A percentile compares a stretch with the other conserved stretches of the same genome.
Conservation (phyloP, 1,140 invertebrate genomes). For the Nasonia longicornis region DNA sequence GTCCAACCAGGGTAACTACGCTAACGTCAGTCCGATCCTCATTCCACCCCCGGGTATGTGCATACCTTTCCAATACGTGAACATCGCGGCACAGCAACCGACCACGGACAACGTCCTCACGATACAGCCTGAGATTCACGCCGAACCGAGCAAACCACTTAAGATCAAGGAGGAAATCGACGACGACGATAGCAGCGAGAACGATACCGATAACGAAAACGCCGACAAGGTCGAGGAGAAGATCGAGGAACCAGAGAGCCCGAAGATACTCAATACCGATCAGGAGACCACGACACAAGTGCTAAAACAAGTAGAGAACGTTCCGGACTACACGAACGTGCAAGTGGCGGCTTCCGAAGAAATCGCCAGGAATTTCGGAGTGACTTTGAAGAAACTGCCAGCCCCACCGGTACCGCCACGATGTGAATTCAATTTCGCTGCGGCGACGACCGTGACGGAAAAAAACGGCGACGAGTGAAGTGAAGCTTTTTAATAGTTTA, state of each 20-base stretch:
- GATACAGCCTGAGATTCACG: slow-evolving; percentile 29
- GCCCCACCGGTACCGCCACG: slow-evolving; percentile 61
- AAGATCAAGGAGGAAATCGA: slow-evolving; percentile 10
- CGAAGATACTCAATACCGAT: slow-evolving; percentile 26
- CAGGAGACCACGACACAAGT: slow-evolving; percentile 7
- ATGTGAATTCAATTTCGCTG: slow-evolving; percentile 5
- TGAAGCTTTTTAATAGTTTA: not conserved
- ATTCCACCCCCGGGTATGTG: slow-evolving; percentile 59
- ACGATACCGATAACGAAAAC: not conserved
- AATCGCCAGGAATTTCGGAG: slow-evolving; percentile 49
- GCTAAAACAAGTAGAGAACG: slow-evolving; percentile 33
- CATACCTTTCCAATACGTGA: slow-evolving; percentile 59
- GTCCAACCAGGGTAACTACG: slow-evolving; percentile 49
- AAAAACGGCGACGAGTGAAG: not conserved
- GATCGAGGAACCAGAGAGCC: slow-evolving; percentile 23
- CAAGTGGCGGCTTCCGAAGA: slow-evolving; percentile 47
- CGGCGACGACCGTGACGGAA: not conserved
- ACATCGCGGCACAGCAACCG: slow-evolving; percentile 41
- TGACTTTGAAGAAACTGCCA: slow-evolving; percentile 55
- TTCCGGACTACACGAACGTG: slow-evolving; percentile 63
- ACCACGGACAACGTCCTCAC: slow-evolving; percentile 6
- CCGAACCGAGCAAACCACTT: slow-evolving; percentile 9
- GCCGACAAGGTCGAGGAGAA: slow-evolving; percentile 29
- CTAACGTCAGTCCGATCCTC: slow-evolving; percentile 50
- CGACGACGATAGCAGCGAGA: not conserved